A percentile compares a stretch with the other conserved stretches of the same genome.
Evolutionary conservation across 2,888 invertebrate genomes (phyloP).

Genomic region (Pyrgus malvae): DNA sequence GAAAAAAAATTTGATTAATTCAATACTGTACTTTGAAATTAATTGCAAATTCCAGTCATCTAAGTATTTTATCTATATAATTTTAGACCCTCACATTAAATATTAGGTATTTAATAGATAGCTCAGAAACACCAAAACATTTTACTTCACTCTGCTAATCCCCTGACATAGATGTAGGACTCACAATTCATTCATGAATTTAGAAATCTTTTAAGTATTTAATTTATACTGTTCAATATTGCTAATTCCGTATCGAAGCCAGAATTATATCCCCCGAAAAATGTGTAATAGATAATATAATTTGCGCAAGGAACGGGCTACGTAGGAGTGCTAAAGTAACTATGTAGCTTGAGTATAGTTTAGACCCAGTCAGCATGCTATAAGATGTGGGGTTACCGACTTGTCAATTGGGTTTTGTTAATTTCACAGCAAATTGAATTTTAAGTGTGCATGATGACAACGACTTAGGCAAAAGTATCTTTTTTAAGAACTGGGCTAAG

Average conservation of each 20-base stretch:
- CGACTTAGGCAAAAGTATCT: too few relatives aligned
- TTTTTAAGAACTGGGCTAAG: too few relatives aligned
- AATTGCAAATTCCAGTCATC: neutral
- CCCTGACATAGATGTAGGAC: conserved; percentile 11
- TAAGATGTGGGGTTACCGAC: too few relatives aligned
- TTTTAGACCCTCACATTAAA: neutral
- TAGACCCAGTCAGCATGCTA: neutral
- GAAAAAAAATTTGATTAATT: neutral
- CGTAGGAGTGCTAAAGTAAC: neutral
- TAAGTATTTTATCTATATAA: neutral
- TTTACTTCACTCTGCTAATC: conserved; percentile 14
- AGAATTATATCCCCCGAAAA: conserved; percentile 6
- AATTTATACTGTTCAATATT: conserved; percentile 1
- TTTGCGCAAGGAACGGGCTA: neutral
- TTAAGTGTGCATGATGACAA: too few relatives aligned
- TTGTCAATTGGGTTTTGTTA: too few relatives aligned
- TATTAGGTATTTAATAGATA: conserved; percentile 12
- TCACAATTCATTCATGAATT: conserved; percentile 1
- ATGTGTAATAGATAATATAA: neutral
- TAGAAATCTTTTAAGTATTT: conserved; percentile 2
- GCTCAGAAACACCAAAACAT: conserved; percentile 13
- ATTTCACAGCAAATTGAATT: too few relatives aligned
- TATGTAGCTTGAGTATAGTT: neutral
- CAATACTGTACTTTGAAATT: neutral
- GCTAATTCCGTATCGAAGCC: conserved; percentile 16